phyloP scores from a whole-genome alignment of 2,113 vertebrate genomes.

The Psephotus haematonotus region DNA sequence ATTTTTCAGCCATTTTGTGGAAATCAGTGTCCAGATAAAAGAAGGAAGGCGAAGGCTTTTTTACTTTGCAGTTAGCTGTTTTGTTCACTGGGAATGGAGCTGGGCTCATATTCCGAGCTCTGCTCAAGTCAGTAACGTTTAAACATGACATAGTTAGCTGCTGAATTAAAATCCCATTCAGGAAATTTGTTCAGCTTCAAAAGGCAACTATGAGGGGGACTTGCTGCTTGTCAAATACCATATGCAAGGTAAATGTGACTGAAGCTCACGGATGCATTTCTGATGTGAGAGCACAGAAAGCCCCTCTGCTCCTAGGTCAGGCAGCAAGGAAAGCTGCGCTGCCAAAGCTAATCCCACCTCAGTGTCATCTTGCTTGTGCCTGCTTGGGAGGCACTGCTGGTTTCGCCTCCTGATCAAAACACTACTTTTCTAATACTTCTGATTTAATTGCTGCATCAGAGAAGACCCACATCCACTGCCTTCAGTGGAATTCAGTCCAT shows the following conservation, averaged over 20 bases:
- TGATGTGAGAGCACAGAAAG: accelerated
- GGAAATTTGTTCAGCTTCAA: background rate
- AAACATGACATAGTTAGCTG: background rate
- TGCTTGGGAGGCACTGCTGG: accelerated
- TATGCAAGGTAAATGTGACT: background rate
- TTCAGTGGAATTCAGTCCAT: background rate
- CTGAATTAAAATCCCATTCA: background rate
- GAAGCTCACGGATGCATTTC: accelerated
- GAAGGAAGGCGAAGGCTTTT: background rate
- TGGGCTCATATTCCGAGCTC: background rate
- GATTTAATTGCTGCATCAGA: background rate
- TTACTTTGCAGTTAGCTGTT: background rate
- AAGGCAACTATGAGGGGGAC: background rate
- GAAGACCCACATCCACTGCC: background rate
- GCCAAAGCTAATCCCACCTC: accelerated
- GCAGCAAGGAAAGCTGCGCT: background rate
- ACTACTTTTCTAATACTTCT: background rate
- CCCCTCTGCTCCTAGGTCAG: accelerated
- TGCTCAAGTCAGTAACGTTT: background rate
- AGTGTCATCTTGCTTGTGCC: background rate
- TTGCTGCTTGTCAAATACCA: background rate
- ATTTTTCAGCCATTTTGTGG: slow-evolving; percentile 24
- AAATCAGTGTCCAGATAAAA: background rate
- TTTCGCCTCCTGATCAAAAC: background rate
- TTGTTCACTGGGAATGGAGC: background rate